phyloP scores from a whole-genome alignment of 2,797 vertebrate species.

The Takifugu ocellatus region DNA sequence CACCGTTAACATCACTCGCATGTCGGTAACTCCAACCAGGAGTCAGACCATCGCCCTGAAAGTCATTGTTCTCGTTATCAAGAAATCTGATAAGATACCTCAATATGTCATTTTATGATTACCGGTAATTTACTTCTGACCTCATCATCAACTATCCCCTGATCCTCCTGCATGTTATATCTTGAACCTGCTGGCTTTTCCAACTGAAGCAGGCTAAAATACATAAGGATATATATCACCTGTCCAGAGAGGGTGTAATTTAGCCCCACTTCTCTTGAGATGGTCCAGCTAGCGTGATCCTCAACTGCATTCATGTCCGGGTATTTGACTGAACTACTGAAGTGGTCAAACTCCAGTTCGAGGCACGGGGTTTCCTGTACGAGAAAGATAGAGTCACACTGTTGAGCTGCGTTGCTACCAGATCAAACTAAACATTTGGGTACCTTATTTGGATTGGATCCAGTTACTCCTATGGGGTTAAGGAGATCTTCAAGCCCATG shows the following conservation, averaged over 20 bases:
- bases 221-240: conserved; percentile 63
- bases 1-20: conserved; percentile 33
- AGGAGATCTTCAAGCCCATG: conserved; percentile 95
- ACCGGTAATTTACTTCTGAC: too few species aligned
- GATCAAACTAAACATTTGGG: neutral
- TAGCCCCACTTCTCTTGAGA: conserved; percentile 91
- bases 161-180: too few species aligned
- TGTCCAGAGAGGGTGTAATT: conserved; percentile 91
- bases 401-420: neutral
- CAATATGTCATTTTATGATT: neutral
- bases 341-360: conserved; percentile 96
- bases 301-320: conserved; percentile 92
- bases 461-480: conserved; percentile 95
- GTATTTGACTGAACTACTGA: conserved; percentile 93
- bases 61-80: conserved; percentile 19
- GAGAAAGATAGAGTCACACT: neutral
- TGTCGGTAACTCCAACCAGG: conserved; percentile 16
- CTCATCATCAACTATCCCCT: too few species aligned
- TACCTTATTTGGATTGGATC: conserved; percentile 97
- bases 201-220: too few species aligned
- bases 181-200: too few species aligned
- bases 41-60: conserved; percentile 29
- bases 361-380: conserved; percentile 92
- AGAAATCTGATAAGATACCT: conserved; percentile 29
- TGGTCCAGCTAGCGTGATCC: conserved; percentile 92